phyloP scores from a whole-genome alignment of 2,888 invertebrate genomes.

The Oligia latruncula region DNA sequence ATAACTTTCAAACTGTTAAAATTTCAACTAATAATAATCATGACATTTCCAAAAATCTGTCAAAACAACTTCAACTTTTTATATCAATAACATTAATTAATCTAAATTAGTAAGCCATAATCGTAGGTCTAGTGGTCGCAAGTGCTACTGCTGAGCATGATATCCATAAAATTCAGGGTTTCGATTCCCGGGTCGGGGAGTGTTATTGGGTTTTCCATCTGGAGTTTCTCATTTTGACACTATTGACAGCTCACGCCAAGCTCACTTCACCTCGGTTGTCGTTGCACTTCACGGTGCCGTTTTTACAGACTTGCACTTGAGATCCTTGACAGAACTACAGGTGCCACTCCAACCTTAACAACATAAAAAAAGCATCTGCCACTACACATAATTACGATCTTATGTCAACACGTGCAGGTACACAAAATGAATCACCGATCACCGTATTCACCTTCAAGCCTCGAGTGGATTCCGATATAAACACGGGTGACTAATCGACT shows the following conservation, averaged over 20 bases:
- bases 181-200: not conserved
- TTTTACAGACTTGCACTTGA: not conserved
- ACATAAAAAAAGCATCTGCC: not conserved
- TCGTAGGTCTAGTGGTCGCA: not conserved
- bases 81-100: not conserved
- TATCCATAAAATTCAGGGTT: too few species aligned
- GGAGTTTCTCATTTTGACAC: too few species aligned
- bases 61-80: not conserved
- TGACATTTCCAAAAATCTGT: not conserved
- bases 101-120: too few species aligned
- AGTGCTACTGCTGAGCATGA: not conserved
- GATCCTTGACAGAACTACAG: not conserved
- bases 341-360: too few species aligned
- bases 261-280: not conserved
- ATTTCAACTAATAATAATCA: not conserved
- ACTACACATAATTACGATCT: conserved; percentile 4
- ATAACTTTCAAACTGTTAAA: not conserved
- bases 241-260: too few species aligned
- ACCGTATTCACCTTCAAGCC: conserved; percentile 42
- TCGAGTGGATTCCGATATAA: conserved; percentile 54
- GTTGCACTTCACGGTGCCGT: not conserved
- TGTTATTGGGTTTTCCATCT: too few species aligned
- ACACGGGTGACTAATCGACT: conserved; percentile 57
- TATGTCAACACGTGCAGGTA: conserved; percentile 24
- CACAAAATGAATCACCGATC: conserved; percentile 55